These are phyloP conservation scores for Icerya purchasi DNA, from an alignment of 2,888 invertebrate genomes.

Conservation along the genomic window DNA sequence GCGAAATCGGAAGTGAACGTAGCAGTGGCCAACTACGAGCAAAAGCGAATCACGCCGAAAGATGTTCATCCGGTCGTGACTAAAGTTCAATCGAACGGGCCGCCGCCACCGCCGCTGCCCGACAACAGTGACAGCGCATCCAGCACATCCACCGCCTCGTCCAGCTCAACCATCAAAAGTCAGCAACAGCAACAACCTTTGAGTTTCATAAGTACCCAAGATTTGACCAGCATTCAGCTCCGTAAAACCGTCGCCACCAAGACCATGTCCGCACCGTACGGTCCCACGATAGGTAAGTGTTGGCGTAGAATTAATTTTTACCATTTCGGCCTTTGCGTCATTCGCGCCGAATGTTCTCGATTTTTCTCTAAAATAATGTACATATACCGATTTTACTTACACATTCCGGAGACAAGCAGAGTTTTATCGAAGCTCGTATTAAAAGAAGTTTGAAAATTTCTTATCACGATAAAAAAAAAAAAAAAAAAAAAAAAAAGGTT, in stretches of 20 bases:
- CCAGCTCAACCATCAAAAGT: conserved; percentile 25
- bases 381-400: too few relatives aligned
- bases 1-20: conserved; percentile 9
- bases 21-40: not conserved
- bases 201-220: conserved; percentile 71
- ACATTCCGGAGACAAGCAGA: too few relatives aligned
- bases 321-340: too few relatives aligned
- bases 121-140: conserved; percentile 31
- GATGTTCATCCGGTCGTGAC: conserved; percentile 28
- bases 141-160: conserved; percentile 23
- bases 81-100: conserved; percentile 18
- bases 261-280: conserved; percentile 57
- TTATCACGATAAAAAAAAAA: too few relatives aligned
- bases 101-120: conserved; percentile 25
- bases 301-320: too few relatives aligned
- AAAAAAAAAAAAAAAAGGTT: too few relatives aligned
- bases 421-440: too few relatives aligned
- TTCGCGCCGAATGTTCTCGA: too few relatives aligned
- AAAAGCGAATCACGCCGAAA: conserved; percentile 1
- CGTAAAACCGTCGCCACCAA: conserved; percentile 53
- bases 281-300: conserved; percentile 5
- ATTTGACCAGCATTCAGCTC: conserved; percentile 61
- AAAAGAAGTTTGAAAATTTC: too few relatives aligned
- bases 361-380: too few relatives aligned
- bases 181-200: conserved; percentile 45